phyloP scores from a whole-genome alignment of 2,113 vertebrate species.

The Podiceps cristatus region DNA sequence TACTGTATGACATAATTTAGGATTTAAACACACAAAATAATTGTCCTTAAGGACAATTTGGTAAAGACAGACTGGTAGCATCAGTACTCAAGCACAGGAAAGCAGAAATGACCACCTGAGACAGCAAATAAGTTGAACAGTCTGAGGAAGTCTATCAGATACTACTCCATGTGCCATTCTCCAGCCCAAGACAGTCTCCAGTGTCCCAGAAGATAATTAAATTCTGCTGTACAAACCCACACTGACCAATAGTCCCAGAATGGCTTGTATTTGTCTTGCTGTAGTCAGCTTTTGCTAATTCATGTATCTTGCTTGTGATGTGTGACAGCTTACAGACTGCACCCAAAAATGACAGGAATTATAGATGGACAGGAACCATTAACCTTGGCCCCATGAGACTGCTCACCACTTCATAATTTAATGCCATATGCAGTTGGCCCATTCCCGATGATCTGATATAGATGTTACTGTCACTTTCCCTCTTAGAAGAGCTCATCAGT shows the following conservation, averaged over 20 bases:
- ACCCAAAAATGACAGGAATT: slow-evolving; percentile 43
- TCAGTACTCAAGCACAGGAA: neutral
- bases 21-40: neutral
- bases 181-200: neutral
- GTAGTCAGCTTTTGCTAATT: slow-evolving; percentile 26
- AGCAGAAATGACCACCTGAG: neutral
- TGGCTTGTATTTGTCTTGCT: slow-evolving; percentile 20
- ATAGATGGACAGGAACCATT: slow-evolving; percentile 18
- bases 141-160: neutral
- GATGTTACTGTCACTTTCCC: slow-evolving; percentile 52
- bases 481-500: slow-evolving; percentile 29
- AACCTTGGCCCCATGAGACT: slow-evolving; percentile 4
- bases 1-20: neutral
- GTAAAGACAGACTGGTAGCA: neutral
- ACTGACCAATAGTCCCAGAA: neutral
- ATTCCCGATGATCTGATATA: slow-evolving; percentile 55
- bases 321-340: slow-evolving; percentile 32
- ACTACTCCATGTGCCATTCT: neutral
- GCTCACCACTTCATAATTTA: slow-evolving; percentile 44
- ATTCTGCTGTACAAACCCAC: neutral
- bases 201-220: neutral
- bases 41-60: neutral
- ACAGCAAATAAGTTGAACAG: neutral
- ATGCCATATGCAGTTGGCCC: slow-evolving; percentile 42
- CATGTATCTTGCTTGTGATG: neutral